A percentile compares a stretch with the other conserved stretches of the same genome.
Conservation (phyloP, 2,797 vertebrate genomes). For the Lithobates pipiens region DNA sequence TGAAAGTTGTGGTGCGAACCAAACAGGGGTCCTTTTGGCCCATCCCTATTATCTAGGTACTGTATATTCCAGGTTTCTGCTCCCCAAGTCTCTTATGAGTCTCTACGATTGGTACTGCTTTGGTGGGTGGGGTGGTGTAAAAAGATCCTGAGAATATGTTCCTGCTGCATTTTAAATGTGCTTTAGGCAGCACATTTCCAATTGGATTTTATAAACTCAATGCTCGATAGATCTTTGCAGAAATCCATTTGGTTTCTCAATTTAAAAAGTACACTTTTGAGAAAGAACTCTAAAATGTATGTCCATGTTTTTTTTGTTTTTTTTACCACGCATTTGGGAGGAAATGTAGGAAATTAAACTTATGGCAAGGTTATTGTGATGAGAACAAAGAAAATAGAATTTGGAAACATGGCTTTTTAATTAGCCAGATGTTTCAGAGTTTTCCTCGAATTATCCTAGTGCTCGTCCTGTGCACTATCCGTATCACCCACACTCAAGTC, state of each 20-base stretch:
- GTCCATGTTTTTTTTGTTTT: slow-evolving; percentile 41
- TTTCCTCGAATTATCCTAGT: slow-evolving; percentile 35
- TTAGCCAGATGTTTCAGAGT: slow-evolving; percentile 58
- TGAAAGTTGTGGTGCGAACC: no score
- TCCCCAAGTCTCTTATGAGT: no score
- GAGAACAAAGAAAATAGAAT: slow-evolving; percentile 48
- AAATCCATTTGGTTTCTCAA: slow-evolving; percentile 15
- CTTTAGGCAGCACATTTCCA: no score
- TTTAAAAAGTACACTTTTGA: slow-evolving; percentile 1
- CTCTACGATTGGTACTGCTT: no score
- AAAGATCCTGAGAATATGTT: no score
- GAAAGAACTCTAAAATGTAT: slow-evolving; percentile 14
- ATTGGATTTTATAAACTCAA: neutral
- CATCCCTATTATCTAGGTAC: no score
- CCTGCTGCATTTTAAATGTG: no score
- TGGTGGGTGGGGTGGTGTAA: no score
- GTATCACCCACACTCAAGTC: slow-evolving; percentile 45
- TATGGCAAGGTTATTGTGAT: slow-evolving; percentile 59
- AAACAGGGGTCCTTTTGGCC: no score
- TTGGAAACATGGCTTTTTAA: slow-evolving; percentile 59
- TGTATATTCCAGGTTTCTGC: neutral
- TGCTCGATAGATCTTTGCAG: neutral
- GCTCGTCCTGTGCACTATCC: slow-evolving; percentile 57
- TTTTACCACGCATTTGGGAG: slow-evolving; percentile 51
- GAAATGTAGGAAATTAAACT: slow-evolving; percentile 58